Evolutionary conservation across 2,113 vertebrate species (phyloP).

Genomic region (Forbesichthys papilliferus): DNA sequence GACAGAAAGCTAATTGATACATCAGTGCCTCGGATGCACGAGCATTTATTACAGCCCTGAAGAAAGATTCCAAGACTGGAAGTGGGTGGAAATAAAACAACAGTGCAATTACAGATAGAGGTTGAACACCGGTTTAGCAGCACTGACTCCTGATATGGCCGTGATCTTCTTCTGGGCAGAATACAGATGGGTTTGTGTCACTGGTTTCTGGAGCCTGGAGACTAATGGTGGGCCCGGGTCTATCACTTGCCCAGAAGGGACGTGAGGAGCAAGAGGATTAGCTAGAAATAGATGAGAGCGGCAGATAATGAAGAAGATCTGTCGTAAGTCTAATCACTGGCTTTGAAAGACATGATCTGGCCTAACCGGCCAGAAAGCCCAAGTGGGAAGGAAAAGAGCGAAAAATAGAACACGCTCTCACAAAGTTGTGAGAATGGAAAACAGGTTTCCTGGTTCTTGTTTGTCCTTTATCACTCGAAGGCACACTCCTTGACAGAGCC

Average conservation of each 20-base stretch:
- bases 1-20: conserved; percentile 22
- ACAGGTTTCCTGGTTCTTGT: too few species aligned
- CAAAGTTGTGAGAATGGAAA: background rate
- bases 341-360: conserved; percentile 60
- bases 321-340: conserved; percentile 67
- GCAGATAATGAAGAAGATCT: conserved; percentile 67
- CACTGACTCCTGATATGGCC: conserved; percentile 37
- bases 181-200: conserved; percentile 37
- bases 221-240: conserved; percentile 55
- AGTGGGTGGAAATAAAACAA: background rate
- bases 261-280: conserved; percentile 57
- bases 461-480: background rate
- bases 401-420: background rate
- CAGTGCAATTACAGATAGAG: conserved; percentile 3
- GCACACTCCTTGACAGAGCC: conserved; percentile 26
- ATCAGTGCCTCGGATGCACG: background rate
- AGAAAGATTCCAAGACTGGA: background rate
- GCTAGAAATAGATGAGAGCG: conserved; percentile 57
- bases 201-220: conserved; percentile 33
- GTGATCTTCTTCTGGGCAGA: conserved; percentile 43
- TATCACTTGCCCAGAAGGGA: conserved; percentile 44
- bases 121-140: conserved; percentile 12
- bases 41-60: background rate
- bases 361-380: conserved; percentile 19
- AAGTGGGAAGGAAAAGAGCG: background rate